These are phyloP conservation scores for Eristalis pertinax DNA, from an alignment of 2,888 invertebrate genomes.

Conservation along the genomic window DNA sequence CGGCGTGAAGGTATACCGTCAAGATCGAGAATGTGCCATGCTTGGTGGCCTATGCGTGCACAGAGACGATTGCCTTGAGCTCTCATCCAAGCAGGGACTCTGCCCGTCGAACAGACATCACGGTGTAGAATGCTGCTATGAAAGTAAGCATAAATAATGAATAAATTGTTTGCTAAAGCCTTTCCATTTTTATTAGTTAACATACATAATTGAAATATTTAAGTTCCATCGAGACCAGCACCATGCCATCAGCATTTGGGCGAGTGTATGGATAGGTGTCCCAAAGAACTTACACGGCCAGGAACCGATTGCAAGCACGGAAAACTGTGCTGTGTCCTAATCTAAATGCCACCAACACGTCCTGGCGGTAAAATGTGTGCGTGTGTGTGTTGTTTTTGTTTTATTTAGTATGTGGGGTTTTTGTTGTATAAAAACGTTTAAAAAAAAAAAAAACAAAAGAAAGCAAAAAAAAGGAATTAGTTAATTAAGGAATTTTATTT, in stretches of 20 bases:
- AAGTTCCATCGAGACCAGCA: conserved; percentile 79
- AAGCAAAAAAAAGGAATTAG: conserved; percentile 35
- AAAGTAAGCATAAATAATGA: conserved; percentile 75
- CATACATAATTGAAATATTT: conserved; percentile 49
- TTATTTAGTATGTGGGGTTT: conserved; percentile 23
- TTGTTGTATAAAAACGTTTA: conserved; percentile 48
- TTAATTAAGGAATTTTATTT: conserved; percentile 47
- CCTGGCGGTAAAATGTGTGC: not conserved
- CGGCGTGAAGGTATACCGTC: conserved; percentile 78
- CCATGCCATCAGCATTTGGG: conserved; percentile 79
- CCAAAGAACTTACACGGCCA: conserved; percentile 75
- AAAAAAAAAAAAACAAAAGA: conserved; percentile 11
- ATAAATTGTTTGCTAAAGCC: not conserved
- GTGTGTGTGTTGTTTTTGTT: conserved; percentile 11
- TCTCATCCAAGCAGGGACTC: conserved; percentile 78
- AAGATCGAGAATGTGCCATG: conserved; percentile 78
- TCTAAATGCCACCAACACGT: conserved; percentile 63
- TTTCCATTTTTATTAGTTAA: conserved; percentile 33
- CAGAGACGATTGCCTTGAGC: conserved; percentile 76
- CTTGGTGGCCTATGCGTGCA: conserved; percentile 80
- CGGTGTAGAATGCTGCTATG: conserved; percentile 80
- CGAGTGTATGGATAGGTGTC: conserved; percentile 77
- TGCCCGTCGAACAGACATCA: conserved; percentile 77
- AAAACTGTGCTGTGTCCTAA: conserved; percentile 79
- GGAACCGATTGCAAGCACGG: conserved; percentile 78